Evolutionary conservation across 64 coral and sea anemone genomes (phyloP).

Genomic region (Cladopsammia gracilis): DNA sequence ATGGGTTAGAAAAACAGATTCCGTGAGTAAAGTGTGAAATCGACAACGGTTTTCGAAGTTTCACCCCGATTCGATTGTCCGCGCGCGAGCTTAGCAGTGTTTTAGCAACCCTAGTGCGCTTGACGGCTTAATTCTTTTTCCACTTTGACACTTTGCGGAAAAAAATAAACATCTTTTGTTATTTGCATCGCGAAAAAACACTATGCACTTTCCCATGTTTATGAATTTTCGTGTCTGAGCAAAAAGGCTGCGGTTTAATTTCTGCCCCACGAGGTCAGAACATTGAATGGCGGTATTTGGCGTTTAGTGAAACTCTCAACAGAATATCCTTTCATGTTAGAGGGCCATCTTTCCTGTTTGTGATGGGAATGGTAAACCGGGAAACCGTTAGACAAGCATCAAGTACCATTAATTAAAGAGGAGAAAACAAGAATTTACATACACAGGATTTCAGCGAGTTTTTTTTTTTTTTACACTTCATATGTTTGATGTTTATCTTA

Average conservation of each 20-base stretch:
- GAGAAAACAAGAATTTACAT: conserved; percentile 37
- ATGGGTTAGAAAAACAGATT: not conserved
- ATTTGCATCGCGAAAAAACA: conserved; percentile 7
- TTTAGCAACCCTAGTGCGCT: not conserved
- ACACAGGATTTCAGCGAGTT: not conserved
- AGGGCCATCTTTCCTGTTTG: not conserved
- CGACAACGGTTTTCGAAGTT: not conserved
- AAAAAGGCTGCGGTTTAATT: conserved; percentile 34
- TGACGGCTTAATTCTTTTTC: conserved; percentile 10
- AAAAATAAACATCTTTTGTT: conserved; percentile 66
- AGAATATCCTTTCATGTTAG: not conserved
- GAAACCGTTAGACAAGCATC: conserved; percentile 17
- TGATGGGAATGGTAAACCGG: not conserved
- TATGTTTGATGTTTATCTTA: conserved; percentile 17
- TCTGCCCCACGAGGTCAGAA: not conserved
- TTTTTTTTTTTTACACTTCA: not conserved
- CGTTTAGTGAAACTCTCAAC: not conserved
- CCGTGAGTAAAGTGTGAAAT: conserved; percentile 33
- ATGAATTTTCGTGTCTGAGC: conserved; percentile 3
- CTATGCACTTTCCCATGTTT: conserved; percentile 8
- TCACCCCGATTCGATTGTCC: not conserved
- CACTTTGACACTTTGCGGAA: conserved; percentile 19
- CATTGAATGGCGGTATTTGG: not conserved
- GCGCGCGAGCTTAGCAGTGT: not conserved
- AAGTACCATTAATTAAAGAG: conserved; percentile 25